A percentile compares a stretch with the other conserved stretches of the same genome.
These are phyloP conservation scores for Stenodema calcarata DNA, from an alignment of 2,888 invertebrate species.

Conservation along the genomic window DNA sequence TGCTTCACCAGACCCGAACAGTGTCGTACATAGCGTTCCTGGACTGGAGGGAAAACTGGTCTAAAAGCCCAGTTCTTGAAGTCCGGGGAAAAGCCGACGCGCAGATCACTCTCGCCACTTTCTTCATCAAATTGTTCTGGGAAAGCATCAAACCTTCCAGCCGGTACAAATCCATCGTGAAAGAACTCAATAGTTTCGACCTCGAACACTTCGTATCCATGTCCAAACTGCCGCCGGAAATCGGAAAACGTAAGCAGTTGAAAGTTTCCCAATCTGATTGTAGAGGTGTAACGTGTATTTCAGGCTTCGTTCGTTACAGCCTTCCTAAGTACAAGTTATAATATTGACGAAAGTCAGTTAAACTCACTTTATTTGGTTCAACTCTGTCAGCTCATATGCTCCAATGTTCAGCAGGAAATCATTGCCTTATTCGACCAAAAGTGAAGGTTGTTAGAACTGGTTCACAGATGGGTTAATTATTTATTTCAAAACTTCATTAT, in stretches of 20 bases:
- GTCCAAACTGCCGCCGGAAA: constrained; percentile 53
- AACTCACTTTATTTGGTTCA: no score
- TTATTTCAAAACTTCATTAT: no score
- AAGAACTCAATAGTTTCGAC: constrained; percentile 53
- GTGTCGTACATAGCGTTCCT: constrained; percentile 52
- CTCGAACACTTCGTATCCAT: constrained; percentile 53
- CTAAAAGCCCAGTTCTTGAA: constrained; percentile 47
- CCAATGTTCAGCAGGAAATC: no score
- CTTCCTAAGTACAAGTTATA: no score
- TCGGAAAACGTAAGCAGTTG: constrained; percentile 52
- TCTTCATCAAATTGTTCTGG: constrained; percentile 51
- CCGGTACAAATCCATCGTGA: constrained; percentile 51
- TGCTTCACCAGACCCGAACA: constrained; percentile 38
- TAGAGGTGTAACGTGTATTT: no score
- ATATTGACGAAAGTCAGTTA: no score
- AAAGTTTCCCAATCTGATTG: no score
- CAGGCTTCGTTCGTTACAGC: no score
- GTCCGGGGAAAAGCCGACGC: constrained; percentile 47
- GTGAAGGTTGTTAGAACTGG: no score
- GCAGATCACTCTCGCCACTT: constrained; percentile 47
- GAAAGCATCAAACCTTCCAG: constrained; percentile 50
- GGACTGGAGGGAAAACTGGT: constrained; percentile 54
- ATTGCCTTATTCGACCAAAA: no score
- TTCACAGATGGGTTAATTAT: no score
- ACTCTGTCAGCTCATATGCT: no score